phyloP scores from a whole-genome alignment of 2,888 invertebrate species.

The Heliconius ismenius region DNA sequence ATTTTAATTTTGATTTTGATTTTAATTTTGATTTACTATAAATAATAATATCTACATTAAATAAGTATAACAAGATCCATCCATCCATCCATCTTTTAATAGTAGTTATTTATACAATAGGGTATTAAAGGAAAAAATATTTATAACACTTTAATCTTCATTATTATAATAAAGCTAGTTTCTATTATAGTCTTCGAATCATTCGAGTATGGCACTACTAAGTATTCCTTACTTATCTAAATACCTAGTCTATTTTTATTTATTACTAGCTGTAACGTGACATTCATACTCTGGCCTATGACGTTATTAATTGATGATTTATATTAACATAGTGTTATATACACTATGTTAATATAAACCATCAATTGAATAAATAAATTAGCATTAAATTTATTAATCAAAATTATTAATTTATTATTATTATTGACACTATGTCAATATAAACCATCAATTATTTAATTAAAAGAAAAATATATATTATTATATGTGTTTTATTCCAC shows the following conservation, averaged over 20 bases:
- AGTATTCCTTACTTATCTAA: slow-evolving; percentile 21
- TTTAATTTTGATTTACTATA: no score
- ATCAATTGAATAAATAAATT: no score
- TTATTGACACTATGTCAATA: no score
- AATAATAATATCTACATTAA: no score
- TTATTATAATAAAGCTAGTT: background rate
- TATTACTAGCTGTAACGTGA: slow-evolving; percentile 5
- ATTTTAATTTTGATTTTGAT: no score
- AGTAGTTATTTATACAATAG: background rate
- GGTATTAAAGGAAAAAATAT: background rate
- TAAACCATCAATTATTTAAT: no score
- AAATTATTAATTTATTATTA: no score
- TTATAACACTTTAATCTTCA: background rate
- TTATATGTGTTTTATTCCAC: background rate
- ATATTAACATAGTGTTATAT: background rate
- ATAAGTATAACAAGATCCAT: background rate
- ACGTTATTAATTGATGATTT: background rate
- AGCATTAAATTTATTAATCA: no score
- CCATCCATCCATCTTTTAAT: background rate
- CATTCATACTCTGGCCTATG: slow-evolving; percentile 6
- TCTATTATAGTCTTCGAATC: slow-evolving; percentile 8
- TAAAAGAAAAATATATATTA: no score
- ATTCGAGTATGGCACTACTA: background rate
- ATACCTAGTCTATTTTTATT: slow-evolving; percentile 18
- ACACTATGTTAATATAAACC: no score